Base-by-base conservation (phyloP, 2,888 invertebrate species). In the Zonitis immaculata region DNA sequence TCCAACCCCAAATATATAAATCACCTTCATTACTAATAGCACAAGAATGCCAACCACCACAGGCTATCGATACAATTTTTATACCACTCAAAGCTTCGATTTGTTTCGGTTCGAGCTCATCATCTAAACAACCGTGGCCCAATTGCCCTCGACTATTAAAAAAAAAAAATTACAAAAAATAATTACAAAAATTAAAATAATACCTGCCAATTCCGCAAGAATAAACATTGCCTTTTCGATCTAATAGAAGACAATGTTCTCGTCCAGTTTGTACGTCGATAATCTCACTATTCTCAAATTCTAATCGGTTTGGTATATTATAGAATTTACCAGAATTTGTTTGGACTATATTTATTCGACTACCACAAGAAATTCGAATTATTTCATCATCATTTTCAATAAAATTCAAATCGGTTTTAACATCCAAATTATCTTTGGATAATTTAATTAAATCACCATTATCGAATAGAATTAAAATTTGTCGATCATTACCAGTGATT, bases 1-100 rank as follows among this genome's bases (percentile, higher is more conserved):
- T 95, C 87, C 90, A 93, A 6, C 95, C 95, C 95, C 95, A 95
- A 2, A 83, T 80, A 70, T 94, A 95, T 0, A 94, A 68, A 72
- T 94, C 94, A 11, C 92, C 93, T 73, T 80, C 82, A 66, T 82
- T 80, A 61, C 90, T 91, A 6, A 93, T 72, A 8, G 87, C 91
- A 47, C 87, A 81, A 49, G 86, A 87, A 73, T 95, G 94, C 94
- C 94, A 95, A 8, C 91, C 92, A 6, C 91, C 91, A 32, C 89
- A 86, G 44, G 86, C 80, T 48, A 95, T 85, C 66, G 82, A 78
- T 0, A 75, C 74, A 51, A 94, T 83, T 68, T 81, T 82, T 16
- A 95, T 78, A 11, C 93, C 94, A 42, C 86, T 83, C 42, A 95
- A 76, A 42, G 85, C 87, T 64, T 88, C 85, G 2, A 95, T 76